These are phyloP conservation scores for Calidris pugnax DNA, from an alignment of 2,113 vertebrate genomes.

Conservation along the genomic window DNA sequence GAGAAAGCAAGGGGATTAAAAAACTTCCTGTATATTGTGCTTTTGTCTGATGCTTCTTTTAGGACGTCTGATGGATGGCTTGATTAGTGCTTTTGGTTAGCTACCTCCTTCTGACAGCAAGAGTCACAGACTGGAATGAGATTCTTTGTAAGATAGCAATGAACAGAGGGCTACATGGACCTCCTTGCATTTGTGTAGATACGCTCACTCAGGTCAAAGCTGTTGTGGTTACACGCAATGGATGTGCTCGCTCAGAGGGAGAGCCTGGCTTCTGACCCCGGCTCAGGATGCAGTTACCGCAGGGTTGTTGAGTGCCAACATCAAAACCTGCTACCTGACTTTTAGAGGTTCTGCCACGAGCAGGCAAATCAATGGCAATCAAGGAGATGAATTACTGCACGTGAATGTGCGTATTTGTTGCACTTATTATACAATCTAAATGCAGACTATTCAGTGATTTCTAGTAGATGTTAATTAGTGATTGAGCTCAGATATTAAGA, in stretches of 20 bases:
- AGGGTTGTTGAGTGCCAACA: not conserved
- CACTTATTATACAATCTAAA: not conserved
- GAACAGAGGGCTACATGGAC: not conserved
- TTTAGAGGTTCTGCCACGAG: not conserved
- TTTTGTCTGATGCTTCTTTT: not conserved
- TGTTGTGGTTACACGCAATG: not conserved
- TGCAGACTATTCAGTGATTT: not conserved
- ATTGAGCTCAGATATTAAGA: not conserved
- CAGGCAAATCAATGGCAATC: not conserved
- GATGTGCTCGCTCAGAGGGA: not conserved
- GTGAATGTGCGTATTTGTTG: not conserved
- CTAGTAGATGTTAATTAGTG: not conserved
- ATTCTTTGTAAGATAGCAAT: not conserved
- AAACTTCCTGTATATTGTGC: not conserved
- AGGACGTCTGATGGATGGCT: not conserved
- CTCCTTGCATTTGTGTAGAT: not conserved
- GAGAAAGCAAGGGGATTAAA: not conserved
- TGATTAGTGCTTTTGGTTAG: not conserved
- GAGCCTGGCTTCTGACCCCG: not conserved
- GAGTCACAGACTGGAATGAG: not conserved
- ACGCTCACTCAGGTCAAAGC: not conserved
- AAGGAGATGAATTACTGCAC: not conserved
- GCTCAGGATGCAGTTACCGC: not conserved
- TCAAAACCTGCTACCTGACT: not conserved
- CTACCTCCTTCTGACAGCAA: not conserved